These are phyloP conservation scores for Parnassius glacialis DNA, from an alignment of 2,888 invertebrate genomes.

Conservation along the genomic window DNA sequence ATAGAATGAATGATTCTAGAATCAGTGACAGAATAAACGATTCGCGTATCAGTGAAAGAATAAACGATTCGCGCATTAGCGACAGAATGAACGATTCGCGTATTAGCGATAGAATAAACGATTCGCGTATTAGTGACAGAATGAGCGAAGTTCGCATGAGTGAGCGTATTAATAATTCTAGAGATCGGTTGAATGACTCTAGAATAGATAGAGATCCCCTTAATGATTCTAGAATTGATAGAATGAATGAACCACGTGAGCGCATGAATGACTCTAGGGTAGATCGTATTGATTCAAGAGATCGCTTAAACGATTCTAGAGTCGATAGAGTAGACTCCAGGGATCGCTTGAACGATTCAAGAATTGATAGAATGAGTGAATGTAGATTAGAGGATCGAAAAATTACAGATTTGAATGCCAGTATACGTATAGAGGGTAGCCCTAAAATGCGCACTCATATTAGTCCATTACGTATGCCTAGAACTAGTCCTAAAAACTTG, in stretches of 20 bases:
- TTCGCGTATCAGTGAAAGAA: slow-evolving; percentile 45
- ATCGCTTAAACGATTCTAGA: slow-evolving; percentile 33
- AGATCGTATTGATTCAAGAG: slow-evolving; percentile 31
- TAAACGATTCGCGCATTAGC: slow-evolving; percentile 37
- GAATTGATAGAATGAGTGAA: slow-evolving; percentile 37
- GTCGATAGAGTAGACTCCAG: slow-evolving; percentile 31
- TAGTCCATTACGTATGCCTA: slow-evolving; percentile 57
- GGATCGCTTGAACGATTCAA: slow-evolving; percentile 32
- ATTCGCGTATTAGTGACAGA: slow-evolving; percentile 29
- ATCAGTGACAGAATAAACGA: slow-evolving; percentile 56
- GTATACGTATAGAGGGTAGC: slow-evolving; percentile 63
- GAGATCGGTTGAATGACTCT: slow-evolving; percentile 41
- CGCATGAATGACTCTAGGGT: slow-evolving; percentile 35
- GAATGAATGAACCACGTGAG: slow-evolving; percentile 31
- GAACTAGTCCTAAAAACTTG: slow-evolving; percentile 54
- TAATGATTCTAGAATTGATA: slow-evolving; percentile 29
- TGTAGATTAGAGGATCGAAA: slow-evolving; percentile 51
- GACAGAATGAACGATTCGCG: slow-evolving; percentile 41
- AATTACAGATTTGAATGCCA: slow-evolving; percentile 61
- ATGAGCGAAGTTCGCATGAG: slow-evolving; percentile 39
- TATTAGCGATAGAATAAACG: slow-evolving; percentile 37
- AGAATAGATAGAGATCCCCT: slow-evolving; percentile 32
- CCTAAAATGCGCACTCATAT: slow-evolving; percentile 62
- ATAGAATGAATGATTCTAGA: slow-evolving; percentile 45
- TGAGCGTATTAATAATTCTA: slow-evolving; percentile 37